phyloP scores from a whole-genome alignment of 2,888 invertebrate species.

The Endotricha flammealis region DNA sequence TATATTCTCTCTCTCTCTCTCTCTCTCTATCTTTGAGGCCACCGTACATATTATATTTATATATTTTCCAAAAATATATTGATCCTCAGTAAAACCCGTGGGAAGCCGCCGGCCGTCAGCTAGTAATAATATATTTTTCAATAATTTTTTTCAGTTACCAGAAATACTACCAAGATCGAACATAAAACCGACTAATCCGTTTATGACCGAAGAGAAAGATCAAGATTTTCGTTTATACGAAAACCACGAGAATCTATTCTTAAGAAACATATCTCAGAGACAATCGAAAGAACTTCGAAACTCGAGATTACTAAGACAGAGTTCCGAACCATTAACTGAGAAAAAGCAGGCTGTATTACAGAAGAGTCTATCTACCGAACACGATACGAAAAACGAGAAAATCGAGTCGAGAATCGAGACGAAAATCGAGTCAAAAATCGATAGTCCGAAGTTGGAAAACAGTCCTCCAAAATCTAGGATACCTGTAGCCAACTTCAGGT shows the following conservation, averaged over 20 bases:
- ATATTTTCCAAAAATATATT: too few species aligned
- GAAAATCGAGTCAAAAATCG: slow-evolving; percentile 31
- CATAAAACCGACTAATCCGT: slow-evolving; percentile 53
- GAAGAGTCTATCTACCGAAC: slow-evolving; percentile 64
- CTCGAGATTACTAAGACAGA: slow-evolving; percentile 55
- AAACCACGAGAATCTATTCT: slow-evolving; percentile 65
- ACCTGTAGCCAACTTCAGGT: slow-evolving; percentile 67
- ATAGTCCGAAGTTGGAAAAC: too few species aligned
- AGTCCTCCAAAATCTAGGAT: slow-evolving; percentile 61
- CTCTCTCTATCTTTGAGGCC: too few species aligned
- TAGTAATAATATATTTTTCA: slow-evolving; percentile 8
- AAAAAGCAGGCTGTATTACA: slow-evolving; percentile 46
- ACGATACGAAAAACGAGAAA: slow-evolving; percentile 38
- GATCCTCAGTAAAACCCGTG: too few species aligned
- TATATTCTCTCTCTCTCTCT: too few species aligned
- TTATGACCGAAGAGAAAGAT: slow-evolving; percentile 43
- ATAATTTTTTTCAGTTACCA: slow-evolving; percentile 42
- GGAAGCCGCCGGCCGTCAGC: too few species aligned
- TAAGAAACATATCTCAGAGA: slow-evolving; percentile 59
- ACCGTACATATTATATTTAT: too few species aligned
- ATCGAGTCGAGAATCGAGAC: slow-evolving; percentile 32
- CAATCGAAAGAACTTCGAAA: slow-evolving; percentile 62
- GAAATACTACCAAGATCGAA: slow-evolving; percentile 59
- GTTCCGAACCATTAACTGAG: slow-evolving; percentile 60
- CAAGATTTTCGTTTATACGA: slow-evolving; percentile 56